Percentiles rank a stretch among this genome's conserved stretches.
Evolutionary conservation across 1,140 invertebrate species (phyloP).

Genomic region (Drosophila trapezifrons): DNA sequence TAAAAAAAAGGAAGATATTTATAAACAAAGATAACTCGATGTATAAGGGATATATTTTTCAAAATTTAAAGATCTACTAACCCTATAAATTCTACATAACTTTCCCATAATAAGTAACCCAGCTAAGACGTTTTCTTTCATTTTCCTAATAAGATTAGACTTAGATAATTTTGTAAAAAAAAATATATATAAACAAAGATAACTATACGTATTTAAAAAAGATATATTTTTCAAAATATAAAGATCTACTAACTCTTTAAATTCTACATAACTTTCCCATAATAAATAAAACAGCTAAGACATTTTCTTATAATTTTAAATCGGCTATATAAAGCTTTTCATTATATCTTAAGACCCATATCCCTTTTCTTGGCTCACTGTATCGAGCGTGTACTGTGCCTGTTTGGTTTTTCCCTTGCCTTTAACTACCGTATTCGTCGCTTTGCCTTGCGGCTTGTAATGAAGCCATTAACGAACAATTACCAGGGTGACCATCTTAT

Average conservation of each 20-base stretch:
- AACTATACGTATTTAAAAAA: background rate
- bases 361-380: background rate
- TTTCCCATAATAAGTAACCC: background rate
- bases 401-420: slow-evolving; percentile 35
- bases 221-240: background rate
- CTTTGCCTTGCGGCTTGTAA: slow-evolving; percentile 54
- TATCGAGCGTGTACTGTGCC: background rate
- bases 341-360: too few species aligned
- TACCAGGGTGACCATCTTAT: slow-evolving; percentile 58
- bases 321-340: background rate
- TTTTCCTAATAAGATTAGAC: too few species aligned
- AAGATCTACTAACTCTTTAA: too few species aligned
- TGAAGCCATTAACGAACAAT: slow-evolving; percentile 77
- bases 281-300: background rate
- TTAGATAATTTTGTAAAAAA: background rate
- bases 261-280: too few species aligned
- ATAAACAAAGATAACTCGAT: background rate
- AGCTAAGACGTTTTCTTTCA: too few species aligned
- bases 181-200: background rate
- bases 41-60: background rate
- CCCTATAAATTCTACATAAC: too few species aligned
- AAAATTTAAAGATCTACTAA: background rate
- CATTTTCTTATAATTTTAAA: too few species aligned
- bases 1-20: background rate
- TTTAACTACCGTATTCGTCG: slow-evolving; percentile 48